phyloP scores from a whole-genome alignment of 2,797 vertebrate genomes.

The Decapterus maruadsi region DNA sequence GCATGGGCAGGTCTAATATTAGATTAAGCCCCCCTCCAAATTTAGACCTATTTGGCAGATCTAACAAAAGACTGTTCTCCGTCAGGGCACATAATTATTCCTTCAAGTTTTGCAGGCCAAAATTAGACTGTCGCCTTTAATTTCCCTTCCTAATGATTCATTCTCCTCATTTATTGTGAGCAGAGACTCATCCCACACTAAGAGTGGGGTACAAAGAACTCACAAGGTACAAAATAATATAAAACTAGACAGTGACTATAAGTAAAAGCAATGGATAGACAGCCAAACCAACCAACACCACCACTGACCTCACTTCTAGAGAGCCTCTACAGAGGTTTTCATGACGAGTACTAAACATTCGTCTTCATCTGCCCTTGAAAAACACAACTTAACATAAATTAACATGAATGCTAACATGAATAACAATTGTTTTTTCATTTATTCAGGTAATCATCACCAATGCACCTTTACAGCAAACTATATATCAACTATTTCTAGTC shows the following conservation, averaged over 20 bases:
- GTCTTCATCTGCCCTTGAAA: neutral
- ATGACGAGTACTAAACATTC: neutral
- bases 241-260: neutral
- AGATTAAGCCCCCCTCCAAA: conserved; percentile 38
- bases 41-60: conserved; percentile 54
- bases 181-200: conserved; percentile 3
- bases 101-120: conserved; percentile 40
- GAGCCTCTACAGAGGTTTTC: neutral
- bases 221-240: neutral
- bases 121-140: conserved; percentile 54
- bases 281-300: neutral
- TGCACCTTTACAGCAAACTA: neutral
- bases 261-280: neutral
- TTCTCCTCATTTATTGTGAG: conserved; percentile 19
- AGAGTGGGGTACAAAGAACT: neutral
- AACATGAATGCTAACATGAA: conserved; percentile 19
- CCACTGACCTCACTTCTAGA: neutral
- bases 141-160: conserved; percentile 31
- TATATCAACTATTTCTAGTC: neutral
- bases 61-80: conserved; percentile 51
- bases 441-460: conserved; percentile 5
- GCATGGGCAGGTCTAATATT: conserved; percentile 25
- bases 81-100: conserved; percentile 41
- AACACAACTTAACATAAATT: neutral
- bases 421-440: conserved; percentile 5